These are phyloP conservation scores for Plusia festucae DNA, from an alignment of 2,888 invertebrate genomes.

Conservation along the genomic window DNA sequence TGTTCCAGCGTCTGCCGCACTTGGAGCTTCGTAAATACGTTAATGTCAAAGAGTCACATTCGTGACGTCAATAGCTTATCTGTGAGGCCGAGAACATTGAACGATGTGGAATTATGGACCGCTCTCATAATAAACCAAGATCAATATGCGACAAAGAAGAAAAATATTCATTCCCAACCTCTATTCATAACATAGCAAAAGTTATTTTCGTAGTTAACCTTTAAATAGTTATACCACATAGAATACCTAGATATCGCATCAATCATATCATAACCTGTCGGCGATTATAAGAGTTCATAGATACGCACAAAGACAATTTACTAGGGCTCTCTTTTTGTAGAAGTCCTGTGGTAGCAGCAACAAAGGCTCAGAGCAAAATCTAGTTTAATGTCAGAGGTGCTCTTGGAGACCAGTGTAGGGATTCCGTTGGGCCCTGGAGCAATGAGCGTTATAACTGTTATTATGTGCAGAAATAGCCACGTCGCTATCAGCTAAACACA, in stretches of 20 bases:
- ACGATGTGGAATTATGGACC: conserved; percentile 19
- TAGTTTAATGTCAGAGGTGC: neutral
- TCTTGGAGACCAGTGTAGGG: conserved; percentile 32
- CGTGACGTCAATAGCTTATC: conserved; percentile 62
- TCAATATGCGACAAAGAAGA: conserved; percentile 14
- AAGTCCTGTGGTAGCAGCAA: neutral
- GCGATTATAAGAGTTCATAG: neutral
- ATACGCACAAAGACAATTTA: neutral
- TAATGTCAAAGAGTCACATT: conserved; percentile 59
- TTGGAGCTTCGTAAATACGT: conserved; percentile 39
- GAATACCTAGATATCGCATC: neutral
- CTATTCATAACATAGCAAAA: neutral
- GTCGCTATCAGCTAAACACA: conserved; percentile 68
- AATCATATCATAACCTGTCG: neutral
- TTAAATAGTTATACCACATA: neutral
- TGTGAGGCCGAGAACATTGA: conserved; percentile 32
- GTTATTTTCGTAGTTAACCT: neutral
- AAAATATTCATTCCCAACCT: conserved; percentile 8
- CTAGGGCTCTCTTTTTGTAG: neutral
- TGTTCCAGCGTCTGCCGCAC: conserved; percentile 24
- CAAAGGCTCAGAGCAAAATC: neutral
- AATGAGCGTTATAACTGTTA: conserved; percentile 30
- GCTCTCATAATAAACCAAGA: conserved; percentile 31
- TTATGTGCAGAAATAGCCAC: conserved; percentile 38
- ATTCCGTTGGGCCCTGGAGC: conserved; percentile 33